Percentiles rank a stretch among this genome's conserved stretches.
phyloP scores from a whole-genome alignment of 64 coral and sea anemone genomes.

The Montipora cactus region DNA sequence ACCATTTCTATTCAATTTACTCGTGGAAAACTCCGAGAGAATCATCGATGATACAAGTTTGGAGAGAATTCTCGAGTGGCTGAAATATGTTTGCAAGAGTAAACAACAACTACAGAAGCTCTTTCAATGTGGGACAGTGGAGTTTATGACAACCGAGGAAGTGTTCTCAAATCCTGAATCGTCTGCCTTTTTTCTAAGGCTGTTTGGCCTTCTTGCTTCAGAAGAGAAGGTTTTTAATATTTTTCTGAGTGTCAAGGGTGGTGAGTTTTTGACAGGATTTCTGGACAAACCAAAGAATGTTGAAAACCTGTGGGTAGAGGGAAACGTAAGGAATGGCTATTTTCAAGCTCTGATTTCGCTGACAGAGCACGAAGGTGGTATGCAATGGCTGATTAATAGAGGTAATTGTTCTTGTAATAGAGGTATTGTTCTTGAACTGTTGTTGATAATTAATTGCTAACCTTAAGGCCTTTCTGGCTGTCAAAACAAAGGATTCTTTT shows the following conservation, averaged over 20 bases:
- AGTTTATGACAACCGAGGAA: slow-evolving; percentile 18
- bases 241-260: background rate
- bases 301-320: slow-evolving; percentile 15
- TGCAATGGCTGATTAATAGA: slow-evolving; percentile 11
- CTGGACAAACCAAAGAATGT: background rate
- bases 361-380: slow-evolving; percentile 32
- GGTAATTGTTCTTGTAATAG: too few species aligned
- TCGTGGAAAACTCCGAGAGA: slow-evolving; percentile 64
- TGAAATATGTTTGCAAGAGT: slow-evolving; percentile 45
- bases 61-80: slow-evolving; percentile 79
- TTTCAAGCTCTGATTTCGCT: slow-evolving; percentile 42
- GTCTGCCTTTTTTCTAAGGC: slow-evolving; percentile 10
- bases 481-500: too few species aligned
- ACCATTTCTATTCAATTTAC: slow-evolving; percentile 69
- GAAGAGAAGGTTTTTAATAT: background rate
- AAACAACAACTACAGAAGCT: slow-evolving; percentile 18
- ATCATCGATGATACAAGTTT: slow-evolving; percentile 92
- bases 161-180: slow-evolving; percentile 35
- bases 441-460: too few species aligned
- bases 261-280: slow-evolving; percentile 8
- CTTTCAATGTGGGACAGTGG: slow-evolving; percentile 20
- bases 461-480: too few species aligned
- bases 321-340: slow-evolving; percentile 33
- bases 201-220: slow-evolving; percentile 30
- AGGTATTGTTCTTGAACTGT: too few species aligned